A percentile compares a stretch with the other conserved stretches of the same genome.
Conservation (phyloP, 2,888 invertebrate genomes). For the Mesoligia furuncula region DNA sequence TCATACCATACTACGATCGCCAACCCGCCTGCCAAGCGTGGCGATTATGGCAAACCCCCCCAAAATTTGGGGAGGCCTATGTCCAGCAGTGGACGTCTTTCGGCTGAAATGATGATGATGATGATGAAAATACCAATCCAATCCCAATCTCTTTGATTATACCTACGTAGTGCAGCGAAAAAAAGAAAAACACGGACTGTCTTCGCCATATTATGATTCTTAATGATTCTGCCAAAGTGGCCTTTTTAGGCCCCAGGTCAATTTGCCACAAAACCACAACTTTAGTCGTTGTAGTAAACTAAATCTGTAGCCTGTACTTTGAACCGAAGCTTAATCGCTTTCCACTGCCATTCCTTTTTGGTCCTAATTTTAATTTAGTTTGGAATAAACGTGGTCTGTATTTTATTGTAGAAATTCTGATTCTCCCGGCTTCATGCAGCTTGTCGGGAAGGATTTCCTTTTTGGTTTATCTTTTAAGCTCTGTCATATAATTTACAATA, state of each 20-base stretch:
- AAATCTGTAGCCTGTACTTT: slow-evolving; percentile 10
- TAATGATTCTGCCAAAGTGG: too few species aligned
- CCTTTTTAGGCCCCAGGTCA: background rate
- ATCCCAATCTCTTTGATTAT: too few species aligned
- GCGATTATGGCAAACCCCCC: too few species aligned
- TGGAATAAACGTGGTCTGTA: slow-evolving; percentile 28
- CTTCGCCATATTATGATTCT: too few species aligned
- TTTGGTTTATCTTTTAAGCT: background rate
- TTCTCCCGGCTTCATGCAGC: background rate
- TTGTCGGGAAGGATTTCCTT: background rate
- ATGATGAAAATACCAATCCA: too few species aligned
- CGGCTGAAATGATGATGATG: too few species aligned
- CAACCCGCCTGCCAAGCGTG: too few species aligned
- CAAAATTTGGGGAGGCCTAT: too few species aligned
- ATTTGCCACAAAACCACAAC: background rate
- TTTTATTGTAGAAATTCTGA: slow-evolving; percentile 5
- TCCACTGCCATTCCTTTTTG: slow-evolving; percentile 14
- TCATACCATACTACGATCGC: too few species aligned
- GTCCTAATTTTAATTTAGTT: slow-evolving; percentile 39
- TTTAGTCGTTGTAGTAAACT: background rate
- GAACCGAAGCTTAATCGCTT: slow-evolving; percentile 32
- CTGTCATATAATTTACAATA: background rate
- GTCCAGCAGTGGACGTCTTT: too few species aligned
- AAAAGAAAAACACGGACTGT: too few species aligned
- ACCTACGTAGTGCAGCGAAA: too few species aligned